Conservation (phyloP, 2,888 invertebrate species). For the Ochropacha duplaris region DNA sequence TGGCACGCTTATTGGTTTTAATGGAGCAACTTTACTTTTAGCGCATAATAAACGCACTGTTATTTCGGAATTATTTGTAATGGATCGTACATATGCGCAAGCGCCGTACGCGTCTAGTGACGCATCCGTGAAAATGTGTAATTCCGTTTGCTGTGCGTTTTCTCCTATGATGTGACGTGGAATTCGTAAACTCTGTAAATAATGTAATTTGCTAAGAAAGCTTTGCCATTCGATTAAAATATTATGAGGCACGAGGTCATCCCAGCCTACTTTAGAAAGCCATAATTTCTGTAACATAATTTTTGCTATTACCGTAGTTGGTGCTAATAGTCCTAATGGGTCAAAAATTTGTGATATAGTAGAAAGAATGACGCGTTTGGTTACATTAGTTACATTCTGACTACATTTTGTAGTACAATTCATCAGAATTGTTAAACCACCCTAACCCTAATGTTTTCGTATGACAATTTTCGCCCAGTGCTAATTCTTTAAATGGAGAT, state of each 20-base stretch:
- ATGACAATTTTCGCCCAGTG: conserved; percentile 13
- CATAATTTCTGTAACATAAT: conserved; percentile 31
- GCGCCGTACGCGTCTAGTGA: conserved; percentile 24
- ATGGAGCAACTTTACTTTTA: no score
- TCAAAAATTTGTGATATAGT: conserved; percentile 26
- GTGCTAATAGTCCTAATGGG: conserved; percentile 24
- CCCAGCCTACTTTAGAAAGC: conserved; percentile 27
- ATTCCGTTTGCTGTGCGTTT: conserved; percentile 7
- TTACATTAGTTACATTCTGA: not conserved
- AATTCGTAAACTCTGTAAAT: conserved; percentile 5
- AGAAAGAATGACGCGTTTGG: conserved; percentile 22
- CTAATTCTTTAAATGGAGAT: conserved; percentile 9
- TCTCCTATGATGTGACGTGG: conserved; percentile 11
- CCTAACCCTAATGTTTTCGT: conserved; percentile 21
- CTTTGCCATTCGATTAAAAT: conserved; percentile 11
- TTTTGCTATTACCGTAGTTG: conserved; percentile 23
- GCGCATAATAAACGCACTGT: conserved; percentile 22
- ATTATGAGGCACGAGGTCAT: conserved; percentile 21
- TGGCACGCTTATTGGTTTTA: conserved; percentile 23
- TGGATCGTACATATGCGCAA: conserved; percentile 27
- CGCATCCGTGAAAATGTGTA: conserved; percentile 30
- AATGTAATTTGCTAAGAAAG: not conserved
- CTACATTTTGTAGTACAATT: conserved; percentile 16
- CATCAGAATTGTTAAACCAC: conserved; percentile 14
- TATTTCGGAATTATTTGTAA: conserved; percentile 4